Evolutionary conservation across 2,797 vertebrate genomes (phyloP).

Genomic region (Pagetopsis macropterus): DNA sequence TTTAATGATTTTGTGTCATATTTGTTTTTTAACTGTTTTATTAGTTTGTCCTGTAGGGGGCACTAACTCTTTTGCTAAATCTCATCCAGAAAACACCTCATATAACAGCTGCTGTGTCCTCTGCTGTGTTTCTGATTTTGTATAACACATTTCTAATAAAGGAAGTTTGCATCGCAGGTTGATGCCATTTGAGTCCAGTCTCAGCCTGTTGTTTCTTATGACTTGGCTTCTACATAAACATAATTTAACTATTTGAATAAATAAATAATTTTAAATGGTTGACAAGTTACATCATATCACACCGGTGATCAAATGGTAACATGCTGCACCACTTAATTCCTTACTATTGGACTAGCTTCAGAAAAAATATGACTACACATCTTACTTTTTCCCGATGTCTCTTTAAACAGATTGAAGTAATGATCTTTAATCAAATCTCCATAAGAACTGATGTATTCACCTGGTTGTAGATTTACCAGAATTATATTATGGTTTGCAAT

Average conservation of each 20-base stretch:
- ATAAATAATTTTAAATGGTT: too few relatives aligned
- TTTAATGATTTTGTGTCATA: not conserved
- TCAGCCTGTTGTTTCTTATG: slow-evolving; percentile 73
- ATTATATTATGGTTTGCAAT: not conserved
- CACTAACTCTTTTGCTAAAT: slow-evolving; percentile 39
- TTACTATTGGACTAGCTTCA: not conserved
- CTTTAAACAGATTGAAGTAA: not conserved
- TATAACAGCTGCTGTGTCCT: slow-evolving; percentile 42
- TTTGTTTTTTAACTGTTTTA: slow-evolving; percentile 47
- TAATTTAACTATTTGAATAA: not conserved
- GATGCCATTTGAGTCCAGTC: slow-evolving; percentile 73
- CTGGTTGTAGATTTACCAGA: not conserved
- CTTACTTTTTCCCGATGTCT: not conserved
- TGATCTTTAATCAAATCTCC: slow-evolving; percentile 8
- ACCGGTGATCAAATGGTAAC: slow-evolving; percentile 7
- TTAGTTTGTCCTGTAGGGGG: slow-evolving; percentile 67
- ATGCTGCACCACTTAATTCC: not conserved
- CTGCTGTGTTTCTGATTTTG: slow-evolving; percentile 70
- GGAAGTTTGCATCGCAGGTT: slow-evolving; percentile 72
- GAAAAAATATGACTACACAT: not conserved
- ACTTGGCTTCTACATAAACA: slow-evolving; percentile 33
- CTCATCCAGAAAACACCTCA: slow-evolving; percentile 36
- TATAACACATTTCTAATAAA: slow-evolving; percentile 80
- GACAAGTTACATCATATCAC: not conserved
- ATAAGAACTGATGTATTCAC: not conserved